Evolutionary conservation across 2,888 invertebrate species (phyloP).

Genomic region (Arge pagana): DNA sequence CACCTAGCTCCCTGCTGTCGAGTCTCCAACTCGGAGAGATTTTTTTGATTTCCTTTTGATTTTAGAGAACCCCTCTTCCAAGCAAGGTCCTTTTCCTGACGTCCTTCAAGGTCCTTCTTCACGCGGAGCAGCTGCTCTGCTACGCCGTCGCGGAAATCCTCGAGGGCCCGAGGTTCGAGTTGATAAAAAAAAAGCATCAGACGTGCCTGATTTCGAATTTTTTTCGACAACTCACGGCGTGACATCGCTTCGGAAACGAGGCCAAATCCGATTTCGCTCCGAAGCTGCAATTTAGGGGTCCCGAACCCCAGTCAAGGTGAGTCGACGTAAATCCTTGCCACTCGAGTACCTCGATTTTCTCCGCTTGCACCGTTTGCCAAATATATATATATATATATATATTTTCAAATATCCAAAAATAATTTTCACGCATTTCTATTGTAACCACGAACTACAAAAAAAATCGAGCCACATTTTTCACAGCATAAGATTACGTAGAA

Average conservation of each 20-base stretch:
- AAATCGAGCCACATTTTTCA: no score
- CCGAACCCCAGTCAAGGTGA: no score
- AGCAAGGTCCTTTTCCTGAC: conserved; percentile 14
- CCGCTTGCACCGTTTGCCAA: no score
- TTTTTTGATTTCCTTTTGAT: conserved; percentile 40
- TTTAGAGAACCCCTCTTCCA: conserved; percentile 38
- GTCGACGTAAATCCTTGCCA: no score
- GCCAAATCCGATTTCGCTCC: conserved; percentile 20
- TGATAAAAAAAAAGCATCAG: not conserved
- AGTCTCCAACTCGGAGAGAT: conserved; percentile 25
- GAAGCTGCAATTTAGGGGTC: no score
- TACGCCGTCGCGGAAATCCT: conserved; percentile 34
- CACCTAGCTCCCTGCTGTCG: conserved; percentile 15
- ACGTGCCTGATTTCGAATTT: conserved; percentile 5
- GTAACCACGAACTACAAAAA: no score
- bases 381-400: no score
- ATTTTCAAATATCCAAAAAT: no score
- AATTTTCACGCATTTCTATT: no score
- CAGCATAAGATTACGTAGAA: no score
- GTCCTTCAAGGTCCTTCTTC: conserved; percentile 21
- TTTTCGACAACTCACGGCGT: not conserved
- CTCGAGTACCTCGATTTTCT: no score
- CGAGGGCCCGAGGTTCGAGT: no score
- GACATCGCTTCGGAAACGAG: conserved; percentile 5
- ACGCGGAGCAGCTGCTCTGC: conserved; percentile 36